Evolutionary conservation across 2,797 vertebrate species (phyloP), one percentile per base, ranked within the genome.

Genomic region (Chelmon rostratus): DNA sequence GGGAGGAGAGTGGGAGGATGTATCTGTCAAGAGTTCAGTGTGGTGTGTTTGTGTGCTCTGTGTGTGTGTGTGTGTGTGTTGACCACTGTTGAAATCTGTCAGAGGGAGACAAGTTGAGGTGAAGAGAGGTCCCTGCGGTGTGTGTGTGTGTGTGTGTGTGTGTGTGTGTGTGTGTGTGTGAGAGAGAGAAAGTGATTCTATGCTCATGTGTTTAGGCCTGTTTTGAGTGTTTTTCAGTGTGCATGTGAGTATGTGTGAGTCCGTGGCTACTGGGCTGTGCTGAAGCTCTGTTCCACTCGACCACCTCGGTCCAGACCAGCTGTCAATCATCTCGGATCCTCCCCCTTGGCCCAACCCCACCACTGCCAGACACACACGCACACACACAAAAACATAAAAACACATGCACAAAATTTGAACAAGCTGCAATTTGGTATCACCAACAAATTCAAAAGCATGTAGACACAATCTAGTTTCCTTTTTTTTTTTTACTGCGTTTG

Each of bases 1-100:
- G 74, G 47, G 68, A 70, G 73, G 83, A 57, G 77, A 86, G 79
- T 71, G 68, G 86, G 82, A 83, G 87, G 82, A 83, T 91, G 89
- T 86, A 72, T 73, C 85, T 90, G 89, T 92, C 89, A 91, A 40
- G 81, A 84, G 82, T 86, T 89, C 83, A 79, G 7, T 57, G 58
- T 82, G 78, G 13, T 76, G 76, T 68, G 77, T 66, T 35, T 19
- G 52, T 73, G 75, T 49, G 52, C 44, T 50, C 2, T 57, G 38
- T 62, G 46, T 62, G 54, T 79, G 70, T 76, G 47, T 69, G 47
- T 57, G 64, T 59, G 68, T 71, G 78, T 68, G 73, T 84, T 84
- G 87, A 82, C 83, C 86, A 44, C 76, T 67, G 78, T 73, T 88
- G 88, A 88, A 86, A 88, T 76, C 88, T 92, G 92, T 91, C 91